phyloP scores from a whole-genome alignment of 2,888 invertebrate species.

The Hypena proboscidalis region DNA sequence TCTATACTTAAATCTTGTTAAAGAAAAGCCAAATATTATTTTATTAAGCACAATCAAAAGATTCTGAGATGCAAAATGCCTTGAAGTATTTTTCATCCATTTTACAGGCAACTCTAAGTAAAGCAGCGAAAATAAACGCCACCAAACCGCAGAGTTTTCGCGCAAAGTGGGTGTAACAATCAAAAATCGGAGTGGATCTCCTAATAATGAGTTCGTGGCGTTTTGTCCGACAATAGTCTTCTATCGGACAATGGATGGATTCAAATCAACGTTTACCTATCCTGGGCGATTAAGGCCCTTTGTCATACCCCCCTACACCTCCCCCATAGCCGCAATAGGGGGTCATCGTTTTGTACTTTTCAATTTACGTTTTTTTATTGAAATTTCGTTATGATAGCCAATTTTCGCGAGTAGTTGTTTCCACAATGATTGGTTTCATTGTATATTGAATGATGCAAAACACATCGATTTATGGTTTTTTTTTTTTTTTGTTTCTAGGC shows the following conservation, averaged over 20 bases:
- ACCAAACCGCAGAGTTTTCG: slow-evolving; percentile 27
- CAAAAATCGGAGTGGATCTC: slow-evolving; percentile 50
- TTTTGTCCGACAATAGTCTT: slow-evolving; percentile 49
- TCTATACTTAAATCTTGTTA: too few species aligned
- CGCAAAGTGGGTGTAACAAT: slow-evolving; percentile 45
- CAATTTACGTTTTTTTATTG: slow-evolving; percentile 38
- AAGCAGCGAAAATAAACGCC: too few species aligned
- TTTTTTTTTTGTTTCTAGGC: too few species aligned
- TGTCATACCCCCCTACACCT: slow-evolving; percentile 42
- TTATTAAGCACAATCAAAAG: too few species aligned
- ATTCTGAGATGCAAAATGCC: too few species aligned
- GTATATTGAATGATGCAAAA: neutral
- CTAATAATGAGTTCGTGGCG: slow-evolving; percentile 63
- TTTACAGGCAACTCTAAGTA: too few species aligned
- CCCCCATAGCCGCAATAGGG: slow-evolving; percentile 38
- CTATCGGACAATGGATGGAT: slow-evolving; percentile 52
- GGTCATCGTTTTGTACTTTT: slow-evolving; percentile 40
- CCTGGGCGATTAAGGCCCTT: slow-evolving; percentile 61
- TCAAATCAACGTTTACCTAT: slow-evolving; percentile 60
- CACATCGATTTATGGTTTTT: neutral
- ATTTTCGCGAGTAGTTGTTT: slow-evolving; percentile 21
- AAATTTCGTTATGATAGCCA: slow-evolving; percentile 43
- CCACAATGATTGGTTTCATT: slow-evolving; percentile 31
- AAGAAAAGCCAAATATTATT: too few species aligned
- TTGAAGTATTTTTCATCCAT: too few species aligned